These are phyloP conservation scores for Donacobius atricapilla DNA, from an alignment of 2,113 vertebrate genomes.

Conservation along the genomic window DNA sequence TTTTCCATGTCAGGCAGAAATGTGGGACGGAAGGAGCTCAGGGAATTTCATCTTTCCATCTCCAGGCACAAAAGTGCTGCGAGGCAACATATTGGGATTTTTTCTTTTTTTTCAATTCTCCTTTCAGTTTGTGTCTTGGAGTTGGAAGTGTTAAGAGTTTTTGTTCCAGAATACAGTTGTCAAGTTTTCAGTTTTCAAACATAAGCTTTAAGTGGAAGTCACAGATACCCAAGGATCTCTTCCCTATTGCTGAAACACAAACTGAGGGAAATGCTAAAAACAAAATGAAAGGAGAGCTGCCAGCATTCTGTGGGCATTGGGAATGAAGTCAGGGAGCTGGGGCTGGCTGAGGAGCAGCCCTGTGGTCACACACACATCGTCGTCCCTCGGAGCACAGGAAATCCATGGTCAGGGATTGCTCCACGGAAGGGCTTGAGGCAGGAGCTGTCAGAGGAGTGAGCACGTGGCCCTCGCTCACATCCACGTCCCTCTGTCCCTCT, in stretches of 20 bases:
- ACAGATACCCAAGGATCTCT: conserved; percentile 7
- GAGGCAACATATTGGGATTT: not conserved
- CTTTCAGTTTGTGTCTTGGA: not conserved
- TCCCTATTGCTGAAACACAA: conserved; percentile 35
- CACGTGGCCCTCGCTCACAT: not conserved
- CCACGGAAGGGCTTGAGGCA: not conserved
- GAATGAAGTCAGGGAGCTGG: conserved; percentile 25
- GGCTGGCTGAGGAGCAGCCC: conserved; percentile 44
- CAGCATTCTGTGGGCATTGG: conserved; percentile 14
- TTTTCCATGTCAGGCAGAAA: not conserved
- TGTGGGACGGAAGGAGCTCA: not conserved
- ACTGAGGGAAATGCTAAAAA: not conserved
- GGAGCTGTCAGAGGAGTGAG: not conserved
- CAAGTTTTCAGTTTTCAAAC: conserved; percentile 5
- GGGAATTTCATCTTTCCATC: not conserved
- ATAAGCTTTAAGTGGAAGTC: conserved; percentile 43
- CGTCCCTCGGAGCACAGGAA: conserved; percentile 6
- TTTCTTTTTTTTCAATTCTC: not conserved
- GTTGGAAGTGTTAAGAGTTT: not conserved
- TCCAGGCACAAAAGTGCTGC: not conserved
- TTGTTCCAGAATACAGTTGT: not conserved
- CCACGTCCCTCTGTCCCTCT: not conserved
- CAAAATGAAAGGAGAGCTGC: not conserved
- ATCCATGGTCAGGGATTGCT: conserved; percentile 19
- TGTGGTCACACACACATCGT: conserved; percentile 13